Base-by-base conservation (phyloP, 2,888 invertebrate species). In the Drosophila seclusa region DNA sequence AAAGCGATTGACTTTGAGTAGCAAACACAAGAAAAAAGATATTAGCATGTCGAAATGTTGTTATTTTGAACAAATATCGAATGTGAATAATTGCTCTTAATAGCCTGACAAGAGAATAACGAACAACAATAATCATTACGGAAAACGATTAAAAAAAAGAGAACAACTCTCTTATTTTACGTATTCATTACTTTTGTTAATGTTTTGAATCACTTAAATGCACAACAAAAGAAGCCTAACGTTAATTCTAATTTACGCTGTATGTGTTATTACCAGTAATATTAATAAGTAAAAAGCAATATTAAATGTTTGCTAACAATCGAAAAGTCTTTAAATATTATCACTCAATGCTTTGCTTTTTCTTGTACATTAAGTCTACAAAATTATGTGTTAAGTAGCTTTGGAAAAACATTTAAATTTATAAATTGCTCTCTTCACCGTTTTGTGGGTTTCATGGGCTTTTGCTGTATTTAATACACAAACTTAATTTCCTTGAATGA, bases 1-100 rank as follows among this genome's bases (percentile, higher is more conserved):
- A 68, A 64, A 24, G 24, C 34, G 63, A 76, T 76, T 80, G 49
- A 80, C 58, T 55, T 55, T 31, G 10, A n/a, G n/a, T 1, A 16
- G 42, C 16, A 21, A 6, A 18, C 5, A 5, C 5, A 1, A 11
- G 16, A 49, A 49, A 45, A 6, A 11, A 42, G 24, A 31, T 27
- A 60, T 21, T 36, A 10, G 6, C 18, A 13, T 18, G 4, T 16
- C 5, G 11, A 27, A 27, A 11, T 49, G 4, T 18, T 49, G 18
- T 49, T 18, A 13, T 27, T 49, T 18, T 3, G 4, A 27, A 18
- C 13, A 27, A 27, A 27, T 27, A 27, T 27, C 18, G 49, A 18
- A 24, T 27, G 10, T 27, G 18, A 49, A 45, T 24, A 45, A 24
- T 24, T 16, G 8, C 8, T 24, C 8, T 21, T 8, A 16, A 16